Base-by-base conservation (phyloP, 2,113 vertebrate species). In the Periophthalmus modestus region DNA sequence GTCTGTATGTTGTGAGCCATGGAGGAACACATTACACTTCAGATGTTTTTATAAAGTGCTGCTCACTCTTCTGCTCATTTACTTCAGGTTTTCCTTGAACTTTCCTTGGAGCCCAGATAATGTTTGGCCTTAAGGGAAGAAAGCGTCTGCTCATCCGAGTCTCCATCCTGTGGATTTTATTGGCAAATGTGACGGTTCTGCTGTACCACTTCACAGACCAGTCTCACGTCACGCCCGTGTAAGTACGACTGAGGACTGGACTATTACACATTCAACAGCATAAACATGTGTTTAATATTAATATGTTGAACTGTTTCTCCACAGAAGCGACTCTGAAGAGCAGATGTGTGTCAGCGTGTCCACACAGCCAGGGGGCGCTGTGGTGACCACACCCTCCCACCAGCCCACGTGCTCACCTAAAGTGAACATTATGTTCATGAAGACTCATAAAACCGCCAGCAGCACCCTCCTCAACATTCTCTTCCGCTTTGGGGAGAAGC, bases 401-500 rank as follows among this genome's bases (percentile, higher is more conserved):
- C 72, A 46, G 4, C 9, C 63, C 3, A 33, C 47, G 54, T 98
- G 97, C 77, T 88, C 52, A 24, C 96, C 96, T 4, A 94, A 82
- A 77, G 69, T 88, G 0, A 89, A 98, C 78, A 72, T 98, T 78
- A 96, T 99, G 96, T 99, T 98, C 94, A 91, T 98, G 94, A 99
- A 99, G 93, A 98, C 98, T 0, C 98, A 99, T 89, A 99, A 99
- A 93, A 97, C 97, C 0, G 98, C 95, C 39, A 97, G 98, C 82
- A 99, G 97, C 94, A 99, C 97, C 46, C 77, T 99, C 66, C 95
- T 98, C 82, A 99, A 99, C 92, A 97, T 99, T 83, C 93, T 99
- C 21, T 96, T 98, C 83, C 95, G 98, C 75, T 98, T 96, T 0
- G 97, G 98, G 4, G 95, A 99, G 88, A 97, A 96, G 82, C 94